Base-by-base conservation (phyloP, 2,888 invertebrate genomes). In the Nipponacmea schrenckii region DNA sequence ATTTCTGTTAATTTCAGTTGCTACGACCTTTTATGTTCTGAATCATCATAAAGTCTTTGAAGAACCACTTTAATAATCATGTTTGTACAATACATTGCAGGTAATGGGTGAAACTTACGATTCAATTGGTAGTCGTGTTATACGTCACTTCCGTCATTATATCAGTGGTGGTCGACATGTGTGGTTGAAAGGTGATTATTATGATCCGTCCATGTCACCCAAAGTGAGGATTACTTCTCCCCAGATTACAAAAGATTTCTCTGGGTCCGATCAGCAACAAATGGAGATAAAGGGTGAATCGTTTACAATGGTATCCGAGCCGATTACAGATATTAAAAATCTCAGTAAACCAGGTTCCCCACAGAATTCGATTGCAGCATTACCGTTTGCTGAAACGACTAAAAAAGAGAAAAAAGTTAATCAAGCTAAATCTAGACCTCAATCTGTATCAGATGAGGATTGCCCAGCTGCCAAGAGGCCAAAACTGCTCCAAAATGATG, bases 51-150 rank as follows among this genome's bases (percentile, higher is more conserved):
- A n/a, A n/a, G n/a, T n/a, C n/a, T n/a, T n/a, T n/a, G n/a, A n/a
- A n/a, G n/a, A n/a, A n/a, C n/a, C 50, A 3, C 24, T 67, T 20
- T 17, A 50, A 20, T 48, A 62, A 62, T 24, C 17, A n/a, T 7
- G n/a, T 50, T 67, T 4, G 2, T 20, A 24, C 17, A 14, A 7
- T 46, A 46, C 44, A 14, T 75, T 76, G 14, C 75, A 86, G 86
- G 84, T 86, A 20, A 85, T 87, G 79, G 81, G 83, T 27, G 86
- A 86, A 68, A 80, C 82, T 1, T 87, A 87, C 67, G 83, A 85
- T 73, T 87, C 86, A 0, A 72, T 87, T 24, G 87, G 87, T 24
- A 86, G 84, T 69, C 79, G 85, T 14, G 85, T 86, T 1, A 77
- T 87, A 27, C 83, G 86, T 27, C 83, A 86, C 64, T 87, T 87